These are phyloP conservation scores for Lepidocyrtinus sp. DNA, from an alignment of 2,888 invertebrate species.

Conservation along the genomic window DNA sequence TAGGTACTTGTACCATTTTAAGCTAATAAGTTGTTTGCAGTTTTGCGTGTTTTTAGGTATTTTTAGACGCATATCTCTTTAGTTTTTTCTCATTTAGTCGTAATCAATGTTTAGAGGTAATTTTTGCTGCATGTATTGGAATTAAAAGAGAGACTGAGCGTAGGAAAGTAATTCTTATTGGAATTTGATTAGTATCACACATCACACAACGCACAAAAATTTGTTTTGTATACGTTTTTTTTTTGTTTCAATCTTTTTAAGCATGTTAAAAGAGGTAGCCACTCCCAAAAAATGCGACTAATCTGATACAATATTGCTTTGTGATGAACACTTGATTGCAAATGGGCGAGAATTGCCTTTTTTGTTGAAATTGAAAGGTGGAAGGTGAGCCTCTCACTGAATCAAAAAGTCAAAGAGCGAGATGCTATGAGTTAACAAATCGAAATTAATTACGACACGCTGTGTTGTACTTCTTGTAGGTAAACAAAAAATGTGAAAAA, in stretches of 20 bases:
- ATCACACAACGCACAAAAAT: not conserved
- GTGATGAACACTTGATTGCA: constrained; percentile 16
- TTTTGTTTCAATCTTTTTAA: not conserved
- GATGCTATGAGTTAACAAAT: constrained; percentile 36
- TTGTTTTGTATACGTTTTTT: not conserved
- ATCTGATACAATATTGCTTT: constrained; percentile 18
- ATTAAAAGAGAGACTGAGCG: not conserved
- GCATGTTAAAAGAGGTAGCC: constrained; percentile 6
- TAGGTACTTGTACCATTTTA: not conserved
- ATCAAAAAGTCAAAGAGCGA: constrained; percentile 24
- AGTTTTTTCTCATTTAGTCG: not conserved
- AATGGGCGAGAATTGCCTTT: constrained; percentile 36
- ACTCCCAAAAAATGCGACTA: constrained; percentile 26
- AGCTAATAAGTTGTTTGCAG: not conserved
- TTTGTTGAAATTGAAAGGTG: constrained; percentile 42
- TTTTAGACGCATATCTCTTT: not conserved
- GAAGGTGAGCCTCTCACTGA: constrained; percentile 38
- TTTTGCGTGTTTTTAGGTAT: not conserved
- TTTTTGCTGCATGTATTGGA: not conserved
- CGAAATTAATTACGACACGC: constrained; percentile 31
- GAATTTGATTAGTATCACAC: not conserved
- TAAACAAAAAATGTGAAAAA: constrained; percentile 10
- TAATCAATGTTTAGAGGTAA: not conserved
- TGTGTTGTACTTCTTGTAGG: not conserved
- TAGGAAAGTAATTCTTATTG: not conserved